Evolutionary conservation across 1,140 invertebrate species (phyloP).

Genomic region (Matsumurasca onukii): DNA sequence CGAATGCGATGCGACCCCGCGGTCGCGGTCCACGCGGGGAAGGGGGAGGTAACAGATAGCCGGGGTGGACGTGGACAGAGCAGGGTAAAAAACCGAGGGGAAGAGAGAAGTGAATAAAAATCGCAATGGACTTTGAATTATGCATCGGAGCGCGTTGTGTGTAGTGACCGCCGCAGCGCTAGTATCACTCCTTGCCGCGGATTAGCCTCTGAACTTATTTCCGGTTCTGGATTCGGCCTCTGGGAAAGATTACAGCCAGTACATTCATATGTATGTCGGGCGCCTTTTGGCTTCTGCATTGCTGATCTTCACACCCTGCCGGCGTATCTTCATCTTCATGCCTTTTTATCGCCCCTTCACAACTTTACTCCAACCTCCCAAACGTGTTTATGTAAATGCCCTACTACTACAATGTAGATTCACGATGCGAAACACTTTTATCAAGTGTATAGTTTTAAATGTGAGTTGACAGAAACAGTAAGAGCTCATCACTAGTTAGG

Average conservation of each 20-base stretch:
- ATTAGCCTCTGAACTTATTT: constrained; percentile 19
- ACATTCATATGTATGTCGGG: constrained; percentile 14
- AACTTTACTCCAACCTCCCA: too few relatives aligned
- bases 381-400: too few relatives aligned
- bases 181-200: neutral
- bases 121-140: constrained; percentile 27
- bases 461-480: too few relatives aligned
- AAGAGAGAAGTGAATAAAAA: constrained; percentile 10
- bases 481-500: too few relatives aligned
- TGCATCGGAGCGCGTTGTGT: constrained; percentile 8
- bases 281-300: constrained; percentile 4
- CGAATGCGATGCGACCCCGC: neutral
- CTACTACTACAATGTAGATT: too few relatives aligned
- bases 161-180: neutral
- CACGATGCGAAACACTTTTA: too few relatives aligned
- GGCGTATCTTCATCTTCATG: constrained; percentile 1
- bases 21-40: neutral
- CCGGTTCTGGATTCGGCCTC: constrained; percentile 16
- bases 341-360: too few relatives aligned
- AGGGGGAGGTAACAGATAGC: constrained; percentile 5
- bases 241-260: constrained; percentile 19
- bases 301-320: constrained; percentile 10
- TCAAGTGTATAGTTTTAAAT: too few relatives aligned
- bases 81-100: neutral
- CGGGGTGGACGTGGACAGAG: neutral